Percentiles rank a stretch among this genome's conserved stretches.
These are phyloP conservation scores for Chloroceryle inda DNA, from an alignment of 2,797 vertebrate genomes.

Conservation along the genomic window DNA sequence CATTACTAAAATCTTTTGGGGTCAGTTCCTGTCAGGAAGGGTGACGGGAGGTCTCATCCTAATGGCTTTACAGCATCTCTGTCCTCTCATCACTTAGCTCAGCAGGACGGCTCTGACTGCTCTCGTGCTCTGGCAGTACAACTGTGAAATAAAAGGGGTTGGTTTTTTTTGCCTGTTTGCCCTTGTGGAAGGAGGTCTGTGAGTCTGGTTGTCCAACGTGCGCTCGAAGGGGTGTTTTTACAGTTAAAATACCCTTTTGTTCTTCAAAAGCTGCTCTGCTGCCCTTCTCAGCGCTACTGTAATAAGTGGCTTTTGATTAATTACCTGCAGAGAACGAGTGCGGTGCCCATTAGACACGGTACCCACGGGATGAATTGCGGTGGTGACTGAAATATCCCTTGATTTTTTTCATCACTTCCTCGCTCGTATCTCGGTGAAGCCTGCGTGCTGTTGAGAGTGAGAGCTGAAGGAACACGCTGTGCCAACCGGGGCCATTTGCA, in stretches of 20 bases:
- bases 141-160: neutral
- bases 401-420: neutral
- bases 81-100: rapidly evolving
- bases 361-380: neutral
- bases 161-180: neutral
- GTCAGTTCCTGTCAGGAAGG: too few relatives aligned
- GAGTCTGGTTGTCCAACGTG: neutral
- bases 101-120: neutral
- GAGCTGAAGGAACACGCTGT: rapidly evolving
- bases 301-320: neutral
- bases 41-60: neutral
- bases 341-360: neutral
- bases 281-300: neutral
- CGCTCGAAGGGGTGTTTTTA: neutral
- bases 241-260: neutral
- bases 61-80: neutral
- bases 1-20: neutral
- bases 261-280: neutral
- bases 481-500: neutral
- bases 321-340: neutral
- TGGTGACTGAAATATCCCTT: neutral
- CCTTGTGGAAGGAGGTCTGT: neutral
- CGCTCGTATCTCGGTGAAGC: too few relatives aligned
- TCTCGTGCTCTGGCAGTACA: neutral
- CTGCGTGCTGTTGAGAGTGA: neutral